Evolutionary conservation across 2,113 vertebrate species (phyloP).

Genomic region (Indicator indicator): DNA sequence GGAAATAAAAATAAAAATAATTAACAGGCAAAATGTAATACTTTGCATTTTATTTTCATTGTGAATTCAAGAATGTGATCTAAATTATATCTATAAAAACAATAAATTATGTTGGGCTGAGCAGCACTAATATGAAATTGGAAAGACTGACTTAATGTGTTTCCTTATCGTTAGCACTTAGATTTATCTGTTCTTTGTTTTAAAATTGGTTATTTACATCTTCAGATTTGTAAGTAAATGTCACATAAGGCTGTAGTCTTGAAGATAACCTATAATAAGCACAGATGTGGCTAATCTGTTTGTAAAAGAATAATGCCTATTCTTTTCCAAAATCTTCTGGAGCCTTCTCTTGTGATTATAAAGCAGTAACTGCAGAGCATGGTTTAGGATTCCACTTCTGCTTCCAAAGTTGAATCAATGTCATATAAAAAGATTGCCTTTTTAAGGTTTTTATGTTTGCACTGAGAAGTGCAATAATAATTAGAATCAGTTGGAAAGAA

Average conservation of each 20-base stretch:
- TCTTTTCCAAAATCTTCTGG: neutral
- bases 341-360: neutral
- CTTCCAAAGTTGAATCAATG: neutral
- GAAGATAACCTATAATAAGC: neutral
- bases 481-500: neutral
- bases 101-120: neutral
- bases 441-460: neutral
- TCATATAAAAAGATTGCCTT: neutral
- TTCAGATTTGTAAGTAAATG: constrained; percentile 15
- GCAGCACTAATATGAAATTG: neutral
- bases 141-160: neutral
- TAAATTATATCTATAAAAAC: constrained; percentile 14
- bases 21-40: neutral
- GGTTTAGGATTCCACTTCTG: neutral
- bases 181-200: constrained; percentile 5
- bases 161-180: constrained; percentile 4
- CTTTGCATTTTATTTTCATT: neutral
- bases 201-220: neutral
- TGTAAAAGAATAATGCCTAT: neutral
- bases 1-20: neutral
- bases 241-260: neutral
- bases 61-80: neutral
- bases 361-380: neutral
- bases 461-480: neutral
- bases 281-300: neutral